Evolutionary conservation across 1,140 invertebrate species (phyloP).

Genomic region (Helicoverpa armigera): DNA sequence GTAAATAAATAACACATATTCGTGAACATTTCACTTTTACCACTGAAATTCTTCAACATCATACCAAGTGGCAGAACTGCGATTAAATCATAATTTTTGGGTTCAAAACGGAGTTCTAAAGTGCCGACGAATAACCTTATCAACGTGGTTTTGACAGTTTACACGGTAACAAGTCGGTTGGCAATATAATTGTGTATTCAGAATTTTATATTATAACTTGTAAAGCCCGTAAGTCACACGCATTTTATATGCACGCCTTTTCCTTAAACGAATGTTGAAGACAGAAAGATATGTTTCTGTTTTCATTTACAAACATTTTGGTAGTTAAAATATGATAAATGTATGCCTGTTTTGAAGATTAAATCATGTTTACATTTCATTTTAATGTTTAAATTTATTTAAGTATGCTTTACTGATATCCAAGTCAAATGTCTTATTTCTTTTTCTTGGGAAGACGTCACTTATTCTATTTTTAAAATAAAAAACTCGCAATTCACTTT

Average conservation of each 20-base stretch:
- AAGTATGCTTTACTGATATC: too few relatives aligned
- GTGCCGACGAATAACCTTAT: constrained; percentile 38
- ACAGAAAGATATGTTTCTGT: background rate
- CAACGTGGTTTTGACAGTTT: constrained; percentile 29
- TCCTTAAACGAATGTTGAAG: background rate
- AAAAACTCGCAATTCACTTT: too few relatives aligned
- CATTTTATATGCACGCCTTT: background rate
- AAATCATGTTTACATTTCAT: too few relatives aligned
- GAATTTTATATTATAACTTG: constrained; percentile 9
- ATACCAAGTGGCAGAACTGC: background rate
- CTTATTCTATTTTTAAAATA: too few relatives aligned
- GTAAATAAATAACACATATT: background rate
- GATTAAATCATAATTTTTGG: constrained; percentile 9
- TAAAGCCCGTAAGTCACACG: background rate
- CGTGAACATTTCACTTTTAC: background rate
- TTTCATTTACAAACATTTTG: background rate
- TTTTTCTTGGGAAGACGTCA: too few relatives aligned
- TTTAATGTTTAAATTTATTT: too few relatives aligned
- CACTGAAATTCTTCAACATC: background rate
- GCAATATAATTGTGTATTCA: background rate
- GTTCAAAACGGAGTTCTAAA: background rate
- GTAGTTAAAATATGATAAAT: too few relatives aligned
- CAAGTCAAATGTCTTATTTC: too few relatives aligned
- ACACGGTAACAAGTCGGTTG: background rate
- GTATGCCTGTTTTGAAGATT: too few relatives aligned